Conservation (phyloP, 1,140 invertebrate species). For the Akabosia matsudoensis region DNA sequence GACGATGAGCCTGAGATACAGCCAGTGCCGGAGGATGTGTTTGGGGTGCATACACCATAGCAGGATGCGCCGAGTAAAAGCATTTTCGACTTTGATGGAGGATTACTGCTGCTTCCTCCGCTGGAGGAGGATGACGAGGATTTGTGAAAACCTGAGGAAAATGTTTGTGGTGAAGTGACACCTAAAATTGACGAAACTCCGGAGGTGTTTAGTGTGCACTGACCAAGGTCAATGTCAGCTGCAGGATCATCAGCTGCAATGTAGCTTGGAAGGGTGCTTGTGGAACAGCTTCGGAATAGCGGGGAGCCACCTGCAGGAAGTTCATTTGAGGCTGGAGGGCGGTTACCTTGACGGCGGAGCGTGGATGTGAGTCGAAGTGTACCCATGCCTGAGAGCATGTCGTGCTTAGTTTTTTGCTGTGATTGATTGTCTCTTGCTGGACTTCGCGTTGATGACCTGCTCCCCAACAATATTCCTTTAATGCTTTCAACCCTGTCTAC, state of each 20-base stretch:
- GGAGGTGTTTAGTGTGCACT: neutral
- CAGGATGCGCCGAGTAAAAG: constrained; percentile 7
- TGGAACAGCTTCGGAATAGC: constrained; percentile 43
- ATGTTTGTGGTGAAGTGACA: neutral
- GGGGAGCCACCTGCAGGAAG: constrained; percentile 41
- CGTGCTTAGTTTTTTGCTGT: neutral
- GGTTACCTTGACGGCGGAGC: neutral
- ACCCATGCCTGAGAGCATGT: neutral
- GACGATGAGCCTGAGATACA: neutral
- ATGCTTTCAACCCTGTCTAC: constrained; percentile 44
- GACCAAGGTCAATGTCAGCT: constrained; percentile 40
- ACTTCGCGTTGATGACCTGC: neutral
- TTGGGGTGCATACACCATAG: neutral
- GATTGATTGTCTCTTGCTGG: constrained; percentile 15
- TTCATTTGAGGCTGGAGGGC: neutral
- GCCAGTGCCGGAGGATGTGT: neutral
- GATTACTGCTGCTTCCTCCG: neutral
- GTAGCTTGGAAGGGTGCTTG: constrained; percentile 43
- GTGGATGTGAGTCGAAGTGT: neutral
- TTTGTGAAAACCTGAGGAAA: no score
- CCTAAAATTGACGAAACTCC: neutral
- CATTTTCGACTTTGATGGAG: neutral
- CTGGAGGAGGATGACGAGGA: neutral
- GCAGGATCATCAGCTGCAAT: constrained; percentile 46
- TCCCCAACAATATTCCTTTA: constrained; percentile 37